phyloP scores from a whole-genome alignment of 2,113 vertebrate genomes.

The Dipodomys merriami region DNA sequence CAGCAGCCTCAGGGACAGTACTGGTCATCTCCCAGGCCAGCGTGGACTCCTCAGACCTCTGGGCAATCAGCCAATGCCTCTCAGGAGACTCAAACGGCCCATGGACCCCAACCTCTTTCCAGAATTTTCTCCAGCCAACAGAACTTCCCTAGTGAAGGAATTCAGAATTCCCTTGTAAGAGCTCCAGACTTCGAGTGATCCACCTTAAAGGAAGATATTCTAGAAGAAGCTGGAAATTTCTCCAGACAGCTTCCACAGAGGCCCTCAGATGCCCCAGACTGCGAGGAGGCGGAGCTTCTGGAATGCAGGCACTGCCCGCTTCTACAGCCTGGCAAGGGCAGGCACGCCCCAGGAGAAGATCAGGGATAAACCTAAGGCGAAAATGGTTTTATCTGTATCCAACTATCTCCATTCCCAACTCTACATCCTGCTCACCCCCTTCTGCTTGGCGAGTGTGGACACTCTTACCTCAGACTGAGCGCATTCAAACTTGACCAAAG shows the following conservation, averaged over 20 bases:
- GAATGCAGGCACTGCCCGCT: not conserved
- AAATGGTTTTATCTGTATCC: not conserved
- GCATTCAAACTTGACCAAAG: conserved; percentile 86
- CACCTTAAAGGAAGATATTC: not conserved
- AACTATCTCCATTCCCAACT: not conserved
- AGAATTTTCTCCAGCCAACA: not conserved
- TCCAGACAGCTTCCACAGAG: not conserved
- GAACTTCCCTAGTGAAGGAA: not conserved
- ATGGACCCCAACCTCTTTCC: not conserved
- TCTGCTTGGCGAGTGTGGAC: not conserved
- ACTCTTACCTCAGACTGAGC: conserved; percentile 87
- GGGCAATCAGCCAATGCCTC: not conserved
- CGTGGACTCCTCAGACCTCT: not conserved
- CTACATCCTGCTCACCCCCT: not conserved
- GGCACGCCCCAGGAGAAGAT: not conserved
- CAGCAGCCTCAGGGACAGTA: not conserved
- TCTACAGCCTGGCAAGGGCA: not conserved
- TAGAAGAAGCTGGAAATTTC: not conserved
- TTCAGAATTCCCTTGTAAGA: not conserved
- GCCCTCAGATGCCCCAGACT: not conserved
- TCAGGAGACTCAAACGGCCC: too few species aligned
- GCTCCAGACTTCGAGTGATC: not conserved
- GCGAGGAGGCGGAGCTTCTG: not conserved
- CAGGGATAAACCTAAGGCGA: not conserved
- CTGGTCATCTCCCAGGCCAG: not conserved